Evolutionary conservation across 2,888 invertebrate genomes (phyloP), one percentile per base, ranked within the genome.

Genomic region (Theristus sp.): DNA sequence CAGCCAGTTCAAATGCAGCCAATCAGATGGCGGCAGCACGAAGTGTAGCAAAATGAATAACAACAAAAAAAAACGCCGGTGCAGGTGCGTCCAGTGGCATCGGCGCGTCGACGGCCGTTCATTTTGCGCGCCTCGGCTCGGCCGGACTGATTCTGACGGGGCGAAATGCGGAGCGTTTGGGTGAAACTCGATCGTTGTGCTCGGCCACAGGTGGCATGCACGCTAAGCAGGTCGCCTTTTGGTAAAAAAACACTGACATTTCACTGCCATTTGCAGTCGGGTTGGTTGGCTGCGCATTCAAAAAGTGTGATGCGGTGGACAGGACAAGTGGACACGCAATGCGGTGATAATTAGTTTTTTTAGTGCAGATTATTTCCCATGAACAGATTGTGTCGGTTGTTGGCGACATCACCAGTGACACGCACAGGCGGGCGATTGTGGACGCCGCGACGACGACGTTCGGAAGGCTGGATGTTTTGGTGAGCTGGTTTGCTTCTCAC

Each of bases 41-140:
- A n/a, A n/a, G n/a, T n/a, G n/a, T n/a, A n/a, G n/a, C n/a, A n/a
- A n/a, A n/a, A n/a, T n/a, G n/a, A n/a, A n/a, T n/a, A n/a, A n/a
- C n/a, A n/a, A n/a, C n/a, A n/a, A n/a, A n/a, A n/a, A n/a, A n/a
- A n/a, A n/a, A n/a, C n/a, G n/a, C n/a, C n/a, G n/a, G n/a, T n/a
- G n/a, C 38, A 75, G 88, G 88, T 58, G 86, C 86, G 0, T 87
- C 86, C 74, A 86, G 86, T 26, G 87, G 87, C 10, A 87, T 88
- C 64, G 88, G 88, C 3, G 84, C 84, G 53, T 84, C 84, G 10
- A 84, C 87, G 20, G 87, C 87, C 0, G 76, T 85, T 63, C 82
- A 84, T 67, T 80, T 89, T 65, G 83, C 86, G 1, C 80, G 81
- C 68, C 78, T 84, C 54, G 87, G 86, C 28, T 28, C 10, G 3